Base-by-base conservation (phyloP, 2,113 vertebrate genomes). In the Phycodurus eques region DNA sequence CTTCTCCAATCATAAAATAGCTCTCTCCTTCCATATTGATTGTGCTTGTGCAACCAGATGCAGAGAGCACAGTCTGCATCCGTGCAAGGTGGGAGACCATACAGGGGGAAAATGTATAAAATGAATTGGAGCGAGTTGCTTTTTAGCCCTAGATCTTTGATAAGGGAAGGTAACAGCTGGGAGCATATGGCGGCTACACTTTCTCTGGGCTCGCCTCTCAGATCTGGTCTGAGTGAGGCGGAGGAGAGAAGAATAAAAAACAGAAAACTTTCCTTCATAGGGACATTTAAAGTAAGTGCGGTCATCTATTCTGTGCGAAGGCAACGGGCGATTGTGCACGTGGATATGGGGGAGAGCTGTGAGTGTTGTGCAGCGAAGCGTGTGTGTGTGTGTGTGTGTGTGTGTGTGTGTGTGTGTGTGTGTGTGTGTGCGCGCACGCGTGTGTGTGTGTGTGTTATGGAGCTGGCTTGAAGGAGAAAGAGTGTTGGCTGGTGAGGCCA, bases 1-100 rank as follows among this genome's bases (percentile, higher is more conserved):
- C 97, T 98, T 98, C 96, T 99, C 98, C 98, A 98, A 98, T 99
- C 98, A 99, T 99, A 99, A 98, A 98, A 98, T 98, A 98, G 95
- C 94, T 95, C 98, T 98, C 96, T 96, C 97, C 97, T 98, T 97
- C 98, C 95, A 96, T 98, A 99, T 99, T 98, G 98, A 99, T 99
- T 98, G 96, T 97, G 96, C 97, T 96, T 97, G 96, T 95, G 95
- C 96, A 98, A 98, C 95, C 96, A 98, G 97, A 98, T 96, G 96
- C 98, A 98, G 95, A 94, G 95, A 95, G 94, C 88, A 91, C 85
- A 94, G 94, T 93, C 95, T 94, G 95, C 95, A 94, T 95, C 95
- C 93, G 81, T 94, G 95, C 94, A 95, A 95, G 95, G 95, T 96
- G 93, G 95, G 95, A 94, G 94, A 95, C 79, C 81, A 83, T 80